Evolutionary conservation across 1,140 invertebrate species (phyloP), one percentile per base, ranked within the genome.

Genomic region (Potamilus streckersoni): DNA sequence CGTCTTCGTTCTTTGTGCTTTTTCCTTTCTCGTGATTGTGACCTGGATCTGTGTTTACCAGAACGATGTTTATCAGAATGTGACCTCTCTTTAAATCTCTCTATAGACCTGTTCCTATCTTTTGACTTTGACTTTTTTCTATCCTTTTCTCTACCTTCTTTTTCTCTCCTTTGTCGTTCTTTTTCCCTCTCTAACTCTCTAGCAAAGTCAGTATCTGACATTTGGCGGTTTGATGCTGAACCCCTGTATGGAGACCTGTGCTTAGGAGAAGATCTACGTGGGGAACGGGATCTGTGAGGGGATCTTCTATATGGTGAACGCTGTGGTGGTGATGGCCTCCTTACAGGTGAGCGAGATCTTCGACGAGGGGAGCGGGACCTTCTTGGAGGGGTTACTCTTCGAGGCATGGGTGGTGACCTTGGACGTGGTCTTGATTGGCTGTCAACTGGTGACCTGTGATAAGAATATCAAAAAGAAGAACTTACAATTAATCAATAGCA

Each of bases 131-230:
- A 81, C 71, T 74, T 72, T 55, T 76, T 65, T 20, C 71, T 65
- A 2, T 63, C 59, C 55, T 63, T 80, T 16, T 74, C 69, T 15
- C 74, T 31, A n/a, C 70, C 76, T 20, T 79, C 82, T 63, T 72
- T 79, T 38, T 84, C 80, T 27, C 83, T 65, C 19, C 76, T 81
- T 73, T 87, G 86, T 17, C 86, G 71, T 57, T 85, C 82, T n/a
- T 79, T 73, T 70, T 88, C 86, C 64, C 81, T 76, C 62, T 84
- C 83, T 38, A 88, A 67, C 20, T 88, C 85, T 59, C 80, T 72
- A 16, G 83, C 78, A 76, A 86, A 88, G 73, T 86, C 85, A n/a
- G 71, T 60, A 15, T 77, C 79, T 56, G 76, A 72, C 16, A 63
- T 61, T 57, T 57, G 62, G n/a, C 56, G 49, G 1, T 56, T n/a